Evolutionary conservation across 1,140 invertebrate genomes (phyloP).

Genomic region (Teleogryllus occipitalis): DNA sequence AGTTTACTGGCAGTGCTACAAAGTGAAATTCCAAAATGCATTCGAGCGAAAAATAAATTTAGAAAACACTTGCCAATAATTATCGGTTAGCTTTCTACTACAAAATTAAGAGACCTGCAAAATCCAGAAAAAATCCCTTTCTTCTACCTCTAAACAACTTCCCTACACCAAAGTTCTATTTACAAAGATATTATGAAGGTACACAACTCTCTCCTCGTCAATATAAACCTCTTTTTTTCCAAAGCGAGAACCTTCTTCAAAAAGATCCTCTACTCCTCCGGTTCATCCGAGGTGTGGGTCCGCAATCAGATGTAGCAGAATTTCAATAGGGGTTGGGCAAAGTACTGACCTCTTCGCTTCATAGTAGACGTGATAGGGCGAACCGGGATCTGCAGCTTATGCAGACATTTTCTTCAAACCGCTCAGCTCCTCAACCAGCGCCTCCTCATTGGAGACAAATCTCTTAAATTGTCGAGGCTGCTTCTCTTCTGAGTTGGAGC

Average conservation of each 20-base stretch:
- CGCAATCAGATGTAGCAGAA: background rate
- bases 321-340: background rate
- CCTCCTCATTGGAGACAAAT: constrained; percentile 45
- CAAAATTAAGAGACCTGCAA: no score
- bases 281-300: background rate
- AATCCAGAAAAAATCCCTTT: no score
- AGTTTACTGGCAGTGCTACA: no score
- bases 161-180: background rate
- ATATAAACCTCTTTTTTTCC: no score
- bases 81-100: no score
- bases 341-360: background rate
- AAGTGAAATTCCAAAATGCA: no score
- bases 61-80: no score
- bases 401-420: constrained; percentile 40
- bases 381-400: background rate
- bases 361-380: background rate
- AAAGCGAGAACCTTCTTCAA: background rate
- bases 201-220: background rate
- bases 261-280: background rate
- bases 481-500: background rate
- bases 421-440: constrained; percentile 45
- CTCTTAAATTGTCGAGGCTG: constrained; percentile 40
- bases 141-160: background rate
- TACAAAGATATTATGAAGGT: background rate
- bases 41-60: no score